Conservation (phyloP, 2,797 vertebrate genomes). For the Poecilia picta region DNA sequence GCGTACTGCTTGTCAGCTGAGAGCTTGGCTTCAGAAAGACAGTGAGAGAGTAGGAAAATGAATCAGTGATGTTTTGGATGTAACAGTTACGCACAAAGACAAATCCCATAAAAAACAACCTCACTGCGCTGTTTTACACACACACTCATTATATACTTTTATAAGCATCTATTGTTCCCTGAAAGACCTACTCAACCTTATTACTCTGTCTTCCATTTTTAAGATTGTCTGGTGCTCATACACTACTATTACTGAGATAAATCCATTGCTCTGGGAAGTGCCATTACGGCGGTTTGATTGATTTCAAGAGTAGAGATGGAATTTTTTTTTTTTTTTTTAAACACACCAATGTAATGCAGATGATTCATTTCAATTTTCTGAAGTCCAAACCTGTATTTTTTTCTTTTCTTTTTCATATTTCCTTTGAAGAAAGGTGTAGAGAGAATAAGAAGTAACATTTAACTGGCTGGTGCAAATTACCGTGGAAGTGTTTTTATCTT, state of each 20-base stretch:
- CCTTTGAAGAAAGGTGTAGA: background rate
- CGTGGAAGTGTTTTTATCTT: constrained; percentile 30
- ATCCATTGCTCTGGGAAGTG: constrained; percentile 23
- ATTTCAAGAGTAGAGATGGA: constrained; percentile 32
- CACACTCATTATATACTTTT: background rate
- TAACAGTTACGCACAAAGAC: constrained; percentile 26
- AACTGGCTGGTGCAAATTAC: constrained; percentile 56
- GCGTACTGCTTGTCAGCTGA: constrained; percentile 42
- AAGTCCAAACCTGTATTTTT: background rate
- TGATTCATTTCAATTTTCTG: constrained; percentile 33
- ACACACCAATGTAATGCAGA: constrained; percentile 17
- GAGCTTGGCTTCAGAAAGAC: constrained; percentile 12
- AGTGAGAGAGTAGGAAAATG: constrained; percentile 7
- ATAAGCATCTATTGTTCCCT: constrained; percentile 6
- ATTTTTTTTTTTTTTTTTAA: background rate
- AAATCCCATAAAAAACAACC: constrained; percentile 11
- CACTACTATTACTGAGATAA: constrained; percentile 14
- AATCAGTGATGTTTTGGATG: constrained; percentile 45
- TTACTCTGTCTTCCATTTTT: constrained; percentile 9
- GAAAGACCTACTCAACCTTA: background rate
- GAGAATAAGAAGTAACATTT: constrained; percentile 47
- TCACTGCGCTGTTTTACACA: background rate
- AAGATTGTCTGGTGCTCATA: constrained; percentile 8
- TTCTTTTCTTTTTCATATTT: constrained; percentile 23
- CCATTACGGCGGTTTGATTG: constrained; percentile 27